Base-by-base conservation (phyloP, 2,113 vertebrate species). In the Scolopax mira region DNA sequence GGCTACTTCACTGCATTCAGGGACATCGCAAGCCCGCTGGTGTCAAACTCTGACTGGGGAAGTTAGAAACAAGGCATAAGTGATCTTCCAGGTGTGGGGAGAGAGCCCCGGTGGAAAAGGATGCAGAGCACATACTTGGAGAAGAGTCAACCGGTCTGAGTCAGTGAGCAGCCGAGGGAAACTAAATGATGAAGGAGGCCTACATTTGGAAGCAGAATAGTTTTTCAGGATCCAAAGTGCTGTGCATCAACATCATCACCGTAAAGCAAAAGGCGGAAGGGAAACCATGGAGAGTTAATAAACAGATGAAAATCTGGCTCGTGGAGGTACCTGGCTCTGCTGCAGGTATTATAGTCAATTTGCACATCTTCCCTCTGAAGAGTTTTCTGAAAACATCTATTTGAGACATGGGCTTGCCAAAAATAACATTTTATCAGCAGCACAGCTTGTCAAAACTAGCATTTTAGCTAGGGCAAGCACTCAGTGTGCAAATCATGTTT, bases 361-460 rank as follows among this genome's bases (percentile, higher is more conserved):
- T 93, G 93, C 95, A 97, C 96, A 97, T 97, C 97, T 95, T 97
- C 77, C 89, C 85, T 94, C 80, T 17, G 82, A 96, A 96, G 55
- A 95, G 30, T 52, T 95, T 97, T 97, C 89, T 88, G 13, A 81
- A 85, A 93, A 85, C 66, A 93, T 96, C 89, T 95, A 93, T 93
- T 78, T 51, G 35, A 69, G 55, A n/a, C 11, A 37, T 9, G 14
- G 31, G 1, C 30, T 89, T 94, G 97, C 97, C 97, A 98, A 97
- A 96, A 97, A 97, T 80, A 97, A 98, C 96, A 97, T 97, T 97
- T 97, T 96, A 97, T 92, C 91, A 89, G 91, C 92, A 96, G 67
- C 94, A 90, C 92, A 96, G 96, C 96, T 97, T 96, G 97, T 98
- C 97, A 98, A 97, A 97, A 91, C 18, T 48, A 97, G 96, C 90